Evolutionary conservation across 2,888 invertebrate genomes (phyloP).

Genomic region (Nomada flava): DNA sequence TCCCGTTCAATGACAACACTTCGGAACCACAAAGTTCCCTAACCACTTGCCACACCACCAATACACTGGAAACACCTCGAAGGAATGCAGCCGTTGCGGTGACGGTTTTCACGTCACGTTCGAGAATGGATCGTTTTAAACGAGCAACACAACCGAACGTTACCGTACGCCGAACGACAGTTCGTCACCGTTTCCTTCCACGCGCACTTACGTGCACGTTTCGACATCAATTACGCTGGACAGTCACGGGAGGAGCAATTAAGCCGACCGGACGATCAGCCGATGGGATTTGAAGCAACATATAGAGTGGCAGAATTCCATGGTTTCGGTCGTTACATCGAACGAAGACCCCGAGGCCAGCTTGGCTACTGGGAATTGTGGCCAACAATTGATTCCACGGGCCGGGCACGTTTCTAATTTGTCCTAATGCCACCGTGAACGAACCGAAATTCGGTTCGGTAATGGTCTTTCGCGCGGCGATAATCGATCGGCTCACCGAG

Average conservation of each 20-base stretch:
- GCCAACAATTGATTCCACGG: slow-evolving; percentile 67
- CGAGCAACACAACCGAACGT: slow-evolving; percentile 1
- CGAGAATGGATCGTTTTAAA: slow-evolving; percentile 13
- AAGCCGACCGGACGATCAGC: slow-evolving; percentile 56
- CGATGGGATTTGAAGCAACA: slow-evolving; percentile 49
- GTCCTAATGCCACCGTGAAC: slow-evolving; percentile 43
- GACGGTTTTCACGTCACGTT: slow-evolving; percentile 1
- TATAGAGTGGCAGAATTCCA: slow-evolving; percentile 37
- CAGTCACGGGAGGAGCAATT: slow-evolving; percentile 58
- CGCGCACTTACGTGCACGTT: slow-evolving; percentile 36
- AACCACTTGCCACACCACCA: background rate
- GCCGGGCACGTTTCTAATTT: slow-evolving; percentile 63
- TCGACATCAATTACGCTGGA: slow-evolving; percentile 60
- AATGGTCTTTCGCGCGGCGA: slow-evolving; percentile 39
- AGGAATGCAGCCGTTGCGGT: background rate
- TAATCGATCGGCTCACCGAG: slow-evolving; percentile 35
- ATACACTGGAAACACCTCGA: background rate
- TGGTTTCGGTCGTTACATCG: slow-evolving; percentile 48
- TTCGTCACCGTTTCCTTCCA: slow-evolving; percentile 38
- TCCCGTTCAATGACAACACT: background rate
- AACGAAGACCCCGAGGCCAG: slow-evolving; percentile 27
- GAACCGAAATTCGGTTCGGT: slow-evolving; percentile 42
- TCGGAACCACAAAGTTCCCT: background rate
- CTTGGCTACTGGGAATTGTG: slow-evolving; percentile 61
- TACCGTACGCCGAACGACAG: slow-evolving; percentile 1